Conservation (phyloP, 2,113 vertebrate species). For the Microcebus lehilahytsara region DNA sequence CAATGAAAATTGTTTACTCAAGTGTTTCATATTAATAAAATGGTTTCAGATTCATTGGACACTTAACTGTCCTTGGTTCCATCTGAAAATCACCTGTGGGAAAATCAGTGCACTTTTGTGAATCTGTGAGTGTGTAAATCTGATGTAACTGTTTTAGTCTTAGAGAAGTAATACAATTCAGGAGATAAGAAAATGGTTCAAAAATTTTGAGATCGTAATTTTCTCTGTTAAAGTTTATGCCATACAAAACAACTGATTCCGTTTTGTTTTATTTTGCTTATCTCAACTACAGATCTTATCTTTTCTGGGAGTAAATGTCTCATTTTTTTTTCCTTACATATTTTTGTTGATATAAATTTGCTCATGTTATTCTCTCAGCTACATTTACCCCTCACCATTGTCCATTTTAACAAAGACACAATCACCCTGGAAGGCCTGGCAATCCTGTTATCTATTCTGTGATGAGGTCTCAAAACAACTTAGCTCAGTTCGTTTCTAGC, state of each 20-base stretch:
- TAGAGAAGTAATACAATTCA: not conserved
- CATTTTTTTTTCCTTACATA: not conserved
- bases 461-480: not conserved
- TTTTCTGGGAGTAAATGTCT: not conserved
- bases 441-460: not conserved
- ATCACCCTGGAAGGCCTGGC: not conserved
- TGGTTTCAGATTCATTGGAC: not conserved
- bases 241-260: not conserved
- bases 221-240: not conserved
- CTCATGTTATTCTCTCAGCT: not conserved
- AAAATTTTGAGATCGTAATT: not conserved
- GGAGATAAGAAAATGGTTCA: not conserved
- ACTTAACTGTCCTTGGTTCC: not conserved
- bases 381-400: not conserved
- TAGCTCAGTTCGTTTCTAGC: not conserved
- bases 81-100: not conserved
- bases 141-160: not conserved
- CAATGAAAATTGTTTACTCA: not conserved
- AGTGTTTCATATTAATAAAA: conserved; percentile 16
- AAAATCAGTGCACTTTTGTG: not conserved
- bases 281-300: not conserved
- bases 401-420: not conserved
- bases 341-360: not conserved
- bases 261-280: not conserved
- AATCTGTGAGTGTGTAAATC: not conserved